phyloP scores from a whole-genome alignment of 30 jellyfish, hydroid and myxozoan genomes.

The Phacellophora camtschatica region DNA sequence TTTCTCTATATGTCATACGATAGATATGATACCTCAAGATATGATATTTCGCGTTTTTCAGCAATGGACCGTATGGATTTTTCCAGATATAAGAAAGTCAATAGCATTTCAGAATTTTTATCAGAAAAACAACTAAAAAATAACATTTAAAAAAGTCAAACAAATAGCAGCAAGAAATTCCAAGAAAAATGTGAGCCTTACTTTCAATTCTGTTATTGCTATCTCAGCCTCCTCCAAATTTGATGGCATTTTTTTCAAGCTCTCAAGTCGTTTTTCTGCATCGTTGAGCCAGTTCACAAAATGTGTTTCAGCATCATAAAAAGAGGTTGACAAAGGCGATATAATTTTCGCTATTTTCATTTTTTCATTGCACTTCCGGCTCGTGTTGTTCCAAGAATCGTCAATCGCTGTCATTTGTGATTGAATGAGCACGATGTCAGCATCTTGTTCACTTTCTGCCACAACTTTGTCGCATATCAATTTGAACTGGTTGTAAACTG shows the following conservation, averaged over 20 bases:
- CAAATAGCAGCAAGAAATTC: too few species aligned
- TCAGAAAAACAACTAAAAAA: too few species aligned
- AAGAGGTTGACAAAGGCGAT: not conserved
- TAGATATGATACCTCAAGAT: too few species aligned
- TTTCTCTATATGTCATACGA: too few species aligned
- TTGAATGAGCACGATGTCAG: constrained; percentile 7
- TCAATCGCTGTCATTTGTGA: constrained; percentile 5
- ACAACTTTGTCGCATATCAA: not conserved
- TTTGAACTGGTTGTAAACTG: constrained; percentile 16
- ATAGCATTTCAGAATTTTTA: too few species aligned
- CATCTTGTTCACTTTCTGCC: not conserved
- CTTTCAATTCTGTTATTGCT: not conserved
- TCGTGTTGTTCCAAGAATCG: constrained; percentile 33
- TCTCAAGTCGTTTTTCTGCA: constrained; percentile 14
- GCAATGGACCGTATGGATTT: too few species aligned
- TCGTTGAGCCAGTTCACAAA: constrained; percentile 27
- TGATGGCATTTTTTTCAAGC: constrained; percentile 13
- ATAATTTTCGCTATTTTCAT: not conserved
- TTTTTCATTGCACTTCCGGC: not conserved
- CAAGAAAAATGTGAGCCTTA: not conserved
- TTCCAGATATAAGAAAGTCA: too few species aligned
- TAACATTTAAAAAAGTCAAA: too few species aligned
- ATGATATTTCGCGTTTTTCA: too few species aligned
- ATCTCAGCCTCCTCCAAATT: not conserved
- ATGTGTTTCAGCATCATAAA: not conserved